phyloP scores from a whole-genome alignment of 1,140 invertebrate species.

The Homalodisca vitripennis region DNA sequence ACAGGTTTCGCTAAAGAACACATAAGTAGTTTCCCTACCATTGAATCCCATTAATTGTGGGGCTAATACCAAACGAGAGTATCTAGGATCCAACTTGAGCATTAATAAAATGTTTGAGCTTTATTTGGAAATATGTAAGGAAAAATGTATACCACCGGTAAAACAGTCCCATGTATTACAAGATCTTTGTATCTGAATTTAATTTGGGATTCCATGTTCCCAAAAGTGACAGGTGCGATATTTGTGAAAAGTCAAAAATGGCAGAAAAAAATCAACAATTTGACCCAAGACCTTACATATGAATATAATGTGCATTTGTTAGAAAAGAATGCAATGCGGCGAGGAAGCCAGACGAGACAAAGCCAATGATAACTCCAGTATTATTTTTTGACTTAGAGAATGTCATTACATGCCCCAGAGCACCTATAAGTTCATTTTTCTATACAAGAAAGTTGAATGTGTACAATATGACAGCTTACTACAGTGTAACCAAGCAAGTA shows the following conservation, averaged over 20 bases:
- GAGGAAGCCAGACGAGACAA: conserved; percentile 5
- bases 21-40: neutral
- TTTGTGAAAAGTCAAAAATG: conserved; percentile 25
- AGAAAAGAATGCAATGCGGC: conserved; percentile 23
- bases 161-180: conserved; percentile 2
- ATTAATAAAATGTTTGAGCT: neutral
- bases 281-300: conserved; percentile 4
- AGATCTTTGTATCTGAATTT: conserved; percentile 19
- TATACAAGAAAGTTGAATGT: conserved; percentile 40
- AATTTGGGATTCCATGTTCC: conserved; percentile 30
- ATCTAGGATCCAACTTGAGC: neutral
- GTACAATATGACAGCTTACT: conserved; percentile 41
- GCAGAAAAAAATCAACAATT: too few species aligned
- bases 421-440: too few species aligned
- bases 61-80: neutral
- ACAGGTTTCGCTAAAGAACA: neutral
- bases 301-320: conserved; percentile 2
- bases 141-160: neutral
- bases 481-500: conserved; percentile 35
- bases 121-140: neutral
- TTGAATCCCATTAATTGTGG: conserved; percentile 5
- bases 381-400: conserved; percentile 18
- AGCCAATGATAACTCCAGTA: neutral
- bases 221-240: conserved; percentile 28
- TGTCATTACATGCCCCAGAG: conserved; percentile 21